Evolutionary conservation across 2,797 vertebrate species (phyloP), one percentile per base, ranked within the genome.

Genomic region (Helarctos malayanus): DNA sequence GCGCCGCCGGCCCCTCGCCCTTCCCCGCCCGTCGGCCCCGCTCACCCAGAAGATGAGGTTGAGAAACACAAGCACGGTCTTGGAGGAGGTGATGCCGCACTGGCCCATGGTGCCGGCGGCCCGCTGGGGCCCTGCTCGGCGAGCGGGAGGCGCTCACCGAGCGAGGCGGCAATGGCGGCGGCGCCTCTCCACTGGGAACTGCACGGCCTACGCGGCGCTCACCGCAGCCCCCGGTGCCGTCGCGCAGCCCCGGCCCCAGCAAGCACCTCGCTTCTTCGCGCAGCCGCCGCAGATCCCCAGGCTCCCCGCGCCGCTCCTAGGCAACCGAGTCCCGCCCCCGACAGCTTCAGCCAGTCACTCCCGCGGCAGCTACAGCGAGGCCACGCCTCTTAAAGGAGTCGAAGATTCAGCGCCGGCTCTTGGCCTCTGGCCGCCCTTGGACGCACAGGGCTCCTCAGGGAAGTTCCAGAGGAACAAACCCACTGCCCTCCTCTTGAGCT

Each of bases 31-130:
- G 11, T 54, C 3, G 69, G 56, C 79, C 45, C 21, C 21, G 91
- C 99, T 99, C 99, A 99, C 99, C 99, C 99, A 99, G 97, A 99
- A 99, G 97, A 99, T 99, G 90, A 99, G 99, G 98, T 99, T 99
- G 90, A 99, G 99, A 97, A 99, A 99, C 97, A 99, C 99, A 98
- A 99, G 97, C 80, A 99, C 99, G 93, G 99, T 99, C 99, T 99
- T 99, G 80, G 99, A 99, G n/a, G 99, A 99, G 76, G 99, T 99
- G 96, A 99, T 99, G 27, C 99, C 99, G 97, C 99, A 99, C 98
- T 99, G 99, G 47, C 99, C 99, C 99, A 99, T 99, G 75, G 90
- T 54, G 96, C 92, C 71, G 0, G 92, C 65, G 27, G 90, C 96
- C 96, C 89, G 73, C 97, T 93, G 49, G 92, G 80, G 90, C 94